Evolutionary conservation across 2,113 vertebrate genomes (phyloP).

Genomic region (Osmerus mordax): DNA sequence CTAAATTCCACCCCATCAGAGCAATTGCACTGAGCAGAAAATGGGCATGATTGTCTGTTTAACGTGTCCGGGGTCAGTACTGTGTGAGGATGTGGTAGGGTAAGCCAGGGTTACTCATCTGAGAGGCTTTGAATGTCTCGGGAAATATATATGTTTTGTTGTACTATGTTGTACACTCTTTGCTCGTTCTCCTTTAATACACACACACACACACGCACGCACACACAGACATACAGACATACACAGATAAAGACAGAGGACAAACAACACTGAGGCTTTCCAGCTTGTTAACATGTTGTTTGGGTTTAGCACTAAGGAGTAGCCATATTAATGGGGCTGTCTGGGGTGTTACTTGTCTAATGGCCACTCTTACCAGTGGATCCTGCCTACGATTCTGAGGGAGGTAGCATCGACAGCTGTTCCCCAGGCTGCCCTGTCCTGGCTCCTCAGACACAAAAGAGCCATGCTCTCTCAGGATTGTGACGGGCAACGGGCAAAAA

Average conservation of each 20-base stretch:
- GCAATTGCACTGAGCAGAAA: neutral
- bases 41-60: neutral
- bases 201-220: too few relatives aligned
- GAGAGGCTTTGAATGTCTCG: too few relatives aligned
- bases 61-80: too few relatives aligned
- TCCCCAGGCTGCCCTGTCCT: neutral
- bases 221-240: too few relatives aligned
- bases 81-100: too few relatives aligned
- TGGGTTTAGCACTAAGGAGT: neutral
- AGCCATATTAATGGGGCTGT: neutral
- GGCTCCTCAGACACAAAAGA: slow-evolving; percentile 6
- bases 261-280: too few relatives aligned
- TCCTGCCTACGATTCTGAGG: neutral
- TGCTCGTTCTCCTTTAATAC: too few relatives aligned
- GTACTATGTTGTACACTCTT: too few relatives aligned
- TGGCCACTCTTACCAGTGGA: slow-evolving; percentile 4
- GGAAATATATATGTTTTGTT: too few relatives aligned
- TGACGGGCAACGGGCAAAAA: neutral
- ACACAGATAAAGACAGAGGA: too few relatives aligned
- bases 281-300: too few relatives aligned
- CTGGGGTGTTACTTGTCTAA: slow-evolving; percentile 1
- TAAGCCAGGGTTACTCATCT: too few relatives aligned
- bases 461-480: slow-evolving; percentile 11
- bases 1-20: neutral
- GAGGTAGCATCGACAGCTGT: neutral